Conservation (phyloP, 2,888 invertebrate genomes). For the Pseudococcus jackbeardsleyi region DNA sequence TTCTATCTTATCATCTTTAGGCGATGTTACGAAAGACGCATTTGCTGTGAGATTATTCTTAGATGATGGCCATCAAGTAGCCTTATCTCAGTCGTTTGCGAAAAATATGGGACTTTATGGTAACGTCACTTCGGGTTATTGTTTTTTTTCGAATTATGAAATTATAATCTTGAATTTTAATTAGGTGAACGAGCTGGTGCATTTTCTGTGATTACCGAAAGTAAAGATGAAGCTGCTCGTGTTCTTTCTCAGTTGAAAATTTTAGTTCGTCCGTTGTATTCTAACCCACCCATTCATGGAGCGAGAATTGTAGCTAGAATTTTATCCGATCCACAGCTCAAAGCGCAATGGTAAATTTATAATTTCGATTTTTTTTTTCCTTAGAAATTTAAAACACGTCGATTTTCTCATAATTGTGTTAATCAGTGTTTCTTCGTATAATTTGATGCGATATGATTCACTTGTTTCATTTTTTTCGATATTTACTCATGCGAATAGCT, state of each 20-base stretch:
- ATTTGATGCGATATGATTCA: no score
- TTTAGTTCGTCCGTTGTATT: conserved; percentile 94
- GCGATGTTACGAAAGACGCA: conserved; percentile 86
- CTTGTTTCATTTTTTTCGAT: no score
- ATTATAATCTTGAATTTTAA: not conserved
- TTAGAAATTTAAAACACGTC: not conserved
- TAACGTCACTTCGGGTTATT: conserved; percentile 67
- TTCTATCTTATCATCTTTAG: conserved; percentile 69
- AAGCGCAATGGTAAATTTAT: conserved; percentile 78
- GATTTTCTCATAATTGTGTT: no score
- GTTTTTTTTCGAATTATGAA: not conserved
- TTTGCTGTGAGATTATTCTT: conserved; percentile 89
- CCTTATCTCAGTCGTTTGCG: conserved; percentile 93
- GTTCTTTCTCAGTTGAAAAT: conserved; percentile 96
- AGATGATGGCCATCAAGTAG: conserved; percentile 88
- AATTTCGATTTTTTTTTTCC: not conserved
- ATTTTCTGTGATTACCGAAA: conserved; percentile 81
- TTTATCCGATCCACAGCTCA: conserved; percentile 79
- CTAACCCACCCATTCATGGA: conserved; percentile 96
- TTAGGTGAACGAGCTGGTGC: conserved; percentile 93
- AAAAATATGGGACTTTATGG: conserved; percentile 95
- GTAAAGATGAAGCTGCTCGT: conserved; percentile 84
- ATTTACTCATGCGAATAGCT: no score
- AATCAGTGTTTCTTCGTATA: no score
- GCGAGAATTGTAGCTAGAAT: conserved; percentile 91